These are phyloP conservation scores for Adineta ricciae DNA, from an alignment of 2,888 invertebrate species.

Conservation along the genomic window DNA sequence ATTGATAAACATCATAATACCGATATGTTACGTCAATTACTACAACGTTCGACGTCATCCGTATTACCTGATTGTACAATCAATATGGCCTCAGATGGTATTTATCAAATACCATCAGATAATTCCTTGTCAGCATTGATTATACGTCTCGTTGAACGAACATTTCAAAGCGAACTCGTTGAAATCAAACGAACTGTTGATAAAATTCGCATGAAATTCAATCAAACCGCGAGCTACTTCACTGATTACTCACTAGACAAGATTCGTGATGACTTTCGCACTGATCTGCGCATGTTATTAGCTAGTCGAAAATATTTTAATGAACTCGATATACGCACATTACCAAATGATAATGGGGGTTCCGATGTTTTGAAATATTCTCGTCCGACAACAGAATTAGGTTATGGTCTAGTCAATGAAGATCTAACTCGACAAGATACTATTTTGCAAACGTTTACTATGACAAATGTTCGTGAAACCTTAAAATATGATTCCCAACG, in stretches of 20 bases:
- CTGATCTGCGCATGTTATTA: background rate
- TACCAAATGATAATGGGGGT: background rate
- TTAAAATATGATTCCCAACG: background rate
- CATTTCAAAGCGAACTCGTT: background rate
- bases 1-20: background rate
- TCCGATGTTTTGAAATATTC: background rate
- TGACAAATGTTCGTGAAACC: background rate
- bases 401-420: background rate
- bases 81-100: conserved; percentile 6
- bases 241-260: background rate
- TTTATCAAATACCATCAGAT: background rate
- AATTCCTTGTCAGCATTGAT: background rate
- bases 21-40: background rate
- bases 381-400: background rate
- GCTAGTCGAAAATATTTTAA: background rate
- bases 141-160: background rate
- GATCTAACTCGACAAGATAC: background rate
- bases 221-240: background rate
- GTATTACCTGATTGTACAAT: conserved; percentile 14
- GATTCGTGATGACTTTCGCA: background rate
- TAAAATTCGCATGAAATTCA: background rate
- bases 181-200: background rate
- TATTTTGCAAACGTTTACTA: background rate
- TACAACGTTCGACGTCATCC: background rate
- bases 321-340: background rate